Percentiles rank a stretch among this genome's conserved stretches.
Evolutionary conservation across 2,113 vertebrate species (phyloP).

Genomic region (Camelus bactrianus): DNA sequence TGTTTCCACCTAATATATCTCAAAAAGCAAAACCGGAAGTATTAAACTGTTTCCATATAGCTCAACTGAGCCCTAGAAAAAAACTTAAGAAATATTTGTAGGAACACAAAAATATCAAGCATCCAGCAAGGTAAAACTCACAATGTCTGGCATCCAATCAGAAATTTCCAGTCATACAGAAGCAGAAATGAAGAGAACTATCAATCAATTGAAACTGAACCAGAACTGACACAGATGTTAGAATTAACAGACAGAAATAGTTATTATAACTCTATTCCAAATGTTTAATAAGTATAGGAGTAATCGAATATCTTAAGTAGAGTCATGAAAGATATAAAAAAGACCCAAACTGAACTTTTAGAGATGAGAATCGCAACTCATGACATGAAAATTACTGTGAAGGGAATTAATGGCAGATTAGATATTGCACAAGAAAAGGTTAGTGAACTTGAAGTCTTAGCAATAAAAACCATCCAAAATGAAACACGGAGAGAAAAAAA

Average conservation of each 20-base stretch:
- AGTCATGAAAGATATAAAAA: background rate
- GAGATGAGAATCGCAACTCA: background rate
- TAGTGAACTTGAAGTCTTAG: too few species aligned
- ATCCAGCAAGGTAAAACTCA: slow-evolving; percentile 2
- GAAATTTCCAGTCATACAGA: background rate
- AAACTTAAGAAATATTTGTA: slow-evolving; percentile 8
- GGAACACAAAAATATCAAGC: background rate
- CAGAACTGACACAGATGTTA: background rate
- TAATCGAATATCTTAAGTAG: background rate
- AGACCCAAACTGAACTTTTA: background rate
- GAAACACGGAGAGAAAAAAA: background rate
- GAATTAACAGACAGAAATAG: background rate
- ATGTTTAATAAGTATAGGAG: background rate
- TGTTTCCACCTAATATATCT: background rate
- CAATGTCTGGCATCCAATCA: background rate
- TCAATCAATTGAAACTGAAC: background rate
- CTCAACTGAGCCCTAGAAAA: background rate
- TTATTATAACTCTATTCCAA: slow-evolving; percentile 11
- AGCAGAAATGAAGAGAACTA: background rate
- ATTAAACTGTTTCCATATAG: background rate
- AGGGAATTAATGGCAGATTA: background rate
- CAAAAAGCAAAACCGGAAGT: background rate
- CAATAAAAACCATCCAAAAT: background rate
- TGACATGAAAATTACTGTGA: background rate
- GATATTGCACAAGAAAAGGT: too few species aligned